Conservation (phyloP, 2,113 vertebrate species). For the Megaceryle maxima region DNA sequence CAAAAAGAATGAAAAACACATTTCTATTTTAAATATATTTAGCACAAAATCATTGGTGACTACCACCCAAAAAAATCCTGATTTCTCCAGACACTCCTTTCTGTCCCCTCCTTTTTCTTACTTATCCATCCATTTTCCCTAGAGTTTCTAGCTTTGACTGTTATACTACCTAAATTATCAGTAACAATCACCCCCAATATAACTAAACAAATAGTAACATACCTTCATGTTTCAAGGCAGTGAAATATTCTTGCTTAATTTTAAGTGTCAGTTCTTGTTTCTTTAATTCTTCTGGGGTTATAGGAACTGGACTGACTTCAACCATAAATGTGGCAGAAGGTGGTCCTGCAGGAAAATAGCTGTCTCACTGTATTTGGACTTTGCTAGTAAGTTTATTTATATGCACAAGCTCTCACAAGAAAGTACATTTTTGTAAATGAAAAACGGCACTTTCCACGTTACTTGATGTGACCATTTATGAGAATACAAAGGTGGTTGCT, state of each 20-base stretch:
- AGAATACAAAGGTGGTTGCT: neutral
- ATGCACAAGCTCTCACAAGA: neutral
- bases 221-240: constrained; percentile 86
- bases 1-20: neutral
- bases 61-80: neutral
- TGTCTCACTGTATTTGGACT: neutral
- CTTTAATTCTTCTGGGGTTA: constrained; percentile 58
- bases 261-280: constrained; percentile 67
- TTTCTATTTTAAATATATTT: neutral
- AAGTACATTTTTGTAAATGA: neutral
- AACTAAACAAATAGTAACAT: neutral
- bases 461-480: neutral
- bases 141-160: neutral
- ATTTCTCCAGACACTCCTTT: neutral
- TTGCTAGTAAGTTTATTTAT: neutral
- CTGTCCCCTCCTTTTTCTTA: neutral
- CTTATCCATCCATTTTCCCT: neutral
- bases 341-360: constrained; percentile 44
- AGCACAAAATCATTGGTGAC: neutral
- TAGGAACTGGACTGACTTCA: neutral
- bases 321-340: neutral
- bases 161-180: neutral
- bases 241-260: constrained; percentile 80
- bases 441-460: neutral
- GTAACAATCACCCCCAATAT: neutral